Percentiles rank a stretch among this genome's conserved stretches.
Evolutionary conservation across 2,113 vertebrate genomes (phyloP).

Genomic region (Neofelis nebulosa): DNA sequence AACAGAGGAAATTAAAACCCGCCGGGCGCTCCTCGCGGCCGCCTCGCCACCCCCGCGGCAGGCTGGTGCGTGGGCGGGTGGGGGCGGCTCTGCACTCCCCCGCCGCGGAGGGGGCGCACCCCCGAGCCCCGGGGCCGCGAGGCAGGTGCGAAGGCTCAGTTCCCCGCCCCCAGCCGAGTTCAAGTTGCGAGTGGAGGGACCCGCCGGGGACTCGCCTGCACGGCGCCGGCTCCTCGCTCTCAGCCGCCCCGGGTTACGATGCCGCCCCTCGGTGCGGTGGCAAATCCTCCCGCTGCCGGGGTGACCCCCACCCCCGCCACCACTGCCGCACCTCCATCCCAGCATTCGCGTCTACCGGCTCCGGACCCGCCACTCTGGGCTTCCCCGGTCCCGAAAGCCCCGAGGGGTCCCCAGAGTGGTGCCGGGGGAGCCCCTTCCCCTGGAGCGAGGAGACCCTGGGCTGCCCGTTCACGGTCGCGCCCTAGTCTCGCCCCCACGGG

Average conservation of each 20-base stretch:
- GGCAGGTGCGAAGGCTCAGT: background rate
- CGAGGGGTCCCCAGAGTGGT: background rate
- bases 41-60: background rate
- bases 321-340: background rate
- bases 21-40: background rate
- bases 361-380: background rate
- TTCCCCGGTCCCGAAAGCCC: background rate
- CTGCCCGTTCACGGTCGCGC: background rate
- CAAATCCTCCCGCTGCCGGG: background rate
- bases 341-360: background rate
- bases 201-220: background rate
- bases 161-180: conserved; percentile 2
- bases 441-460: background rate
- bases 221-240: background rate
- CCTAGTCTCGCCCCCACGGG: background rate
- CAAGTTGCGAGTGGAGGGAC: background rate
- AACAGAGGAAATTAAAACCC: conserved; percentile 24
- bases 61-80: background rate
- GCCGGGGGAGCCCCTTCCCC: background rate
- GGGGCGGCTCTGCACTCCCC: background rate
- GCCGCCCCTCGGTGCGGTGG: background rate
- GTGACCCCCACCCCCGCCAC: background rate
- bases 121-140: background rate
- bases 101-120: rapidly evolving
- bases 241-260: background rate